Base-by-base conservation (phyloP, 2,113 vertebrate genomes). In the Herpetotheres cachinnans region DNA sequence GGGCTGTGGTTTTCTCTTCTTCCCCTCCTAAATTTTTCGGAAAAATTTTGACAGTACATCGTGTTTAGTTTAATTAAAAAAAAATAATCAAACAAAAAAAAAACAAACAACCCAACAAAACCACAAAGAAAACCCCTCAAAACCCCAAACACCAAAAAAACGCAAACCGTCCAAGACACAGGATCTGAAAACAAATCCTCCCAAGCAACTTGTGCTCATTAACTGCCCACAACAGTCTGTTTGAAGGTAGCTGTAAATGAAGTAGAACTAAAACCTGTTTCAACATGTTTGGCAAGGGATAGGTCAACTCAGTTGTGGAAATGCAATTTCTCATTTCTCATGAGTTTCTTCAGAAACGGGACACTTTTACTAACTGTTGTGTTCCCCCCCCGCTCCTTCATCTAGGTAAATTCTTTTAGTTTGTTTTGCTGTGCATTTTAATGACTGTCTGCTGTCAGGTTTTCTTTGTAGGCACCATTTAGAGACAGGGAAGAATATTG, bases 261-360 rank as follows among this genome's bases (percentile, higher is more conserved):
- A 89, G n/a, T 11, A 46, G 63, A 62, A 25, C 30, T 76, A 76
- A 91, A 95, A 84, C 66, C 17, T 91, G 83, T 92, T 87, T 82
- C 40, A 76, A 69, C 56, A 18, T 61, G 81, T 59, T 78, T 74
- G 69, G 36, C 30, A 63, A 82, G 19, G 20, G 34, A 26, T 46
- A 82, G 32, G 34, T 90, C 85, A 88, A 40, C 46, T 90, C 36
- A 24, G 3, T n/a, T 50, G 47, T 63, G 87, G 86, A 91, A 95
- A 93, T 46, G 24, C 32, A 56, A 49, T 91, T 92, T 89, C 49
- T 78, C 18, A 59, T 93, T 89, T 89, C 79, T 74, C 59, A 50
- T 73, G 25, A 26, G 26, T 81, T 92, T 69, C 42, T 76, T 71
- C 36, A 72, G 65, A 84, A 92, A 76, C 0, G 63, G 17, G 38